phyloP scores from a whole-genome alignment of 2,888 invertebrate genomes.

The Polymixis lichenea region DNA sequence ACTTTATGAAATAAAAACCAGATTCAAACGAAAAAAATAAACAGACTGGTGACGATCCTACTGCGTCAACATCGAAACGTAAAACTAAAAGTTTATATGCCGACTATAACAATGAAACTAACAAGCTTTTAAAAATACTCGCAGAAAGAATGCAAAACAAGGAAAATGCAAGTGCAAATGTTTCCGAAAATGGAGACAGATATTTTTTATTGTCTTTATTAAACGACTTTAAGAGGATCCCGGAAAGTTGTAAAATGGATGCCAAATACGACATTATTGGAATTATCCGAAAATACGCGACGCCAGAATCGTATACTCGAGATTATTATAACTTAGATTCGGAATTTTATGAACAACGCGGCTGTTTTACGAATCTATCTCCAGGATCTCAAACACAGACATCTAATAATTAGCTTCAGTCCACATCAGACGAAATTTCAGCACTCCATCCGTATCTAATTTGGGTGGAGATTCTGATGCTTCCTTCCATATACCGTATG shows the following conservation, averaged over 20 bases:
- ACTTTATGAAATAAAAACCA: conserved; percentile 19
- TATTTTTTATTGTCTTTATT: conserved; percentile 1
- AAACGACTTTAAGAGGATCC: neutral
- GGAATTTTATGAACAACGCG: conserved; percentile 41
- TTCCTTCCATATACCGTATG: too few species aligned
- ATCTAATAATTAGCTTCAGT: conserved; percentile 35
- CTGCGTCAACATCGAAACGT: conserved; percentile 20
- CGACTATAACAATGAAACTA: neutral
- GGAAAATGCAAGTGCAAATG: conserved; percentile 6
- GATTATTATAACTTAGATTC: conserved; percentile 48
- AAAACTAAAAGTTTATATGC: conserved; percentile 2
- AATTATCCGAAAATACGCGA: conserved; percentile 18
- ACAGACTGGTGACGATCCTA: neutral
- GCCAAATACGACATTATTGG: conserved; percentile 5
- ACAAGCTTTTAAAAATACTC: conserved; percentile 23
- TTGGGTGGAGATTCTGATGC: conserved; percentile 34
- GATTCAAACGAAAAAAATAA: too few species aligned
- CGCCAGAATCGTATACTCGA: conserved; percentile 17
- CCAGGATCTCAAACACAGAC: conserved; percentile 37
- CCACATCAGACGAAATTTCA: conserved; percentile 30
- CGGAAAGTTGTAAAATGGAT: neutral
- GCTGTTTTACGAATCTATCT: conserved; percentile 43
- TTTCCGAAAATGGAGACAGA: conserved; percentile 8
- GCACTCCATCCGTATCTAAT: conserved; percentile 41
- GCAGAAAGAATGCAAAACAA: conserved; percentile 25